Evolutionary conservation across 2,888 invertebrate genomes (phyloP), one percentile per base, ranked within the genome.

Genomic region (Craniophora ligustri): DNA sequence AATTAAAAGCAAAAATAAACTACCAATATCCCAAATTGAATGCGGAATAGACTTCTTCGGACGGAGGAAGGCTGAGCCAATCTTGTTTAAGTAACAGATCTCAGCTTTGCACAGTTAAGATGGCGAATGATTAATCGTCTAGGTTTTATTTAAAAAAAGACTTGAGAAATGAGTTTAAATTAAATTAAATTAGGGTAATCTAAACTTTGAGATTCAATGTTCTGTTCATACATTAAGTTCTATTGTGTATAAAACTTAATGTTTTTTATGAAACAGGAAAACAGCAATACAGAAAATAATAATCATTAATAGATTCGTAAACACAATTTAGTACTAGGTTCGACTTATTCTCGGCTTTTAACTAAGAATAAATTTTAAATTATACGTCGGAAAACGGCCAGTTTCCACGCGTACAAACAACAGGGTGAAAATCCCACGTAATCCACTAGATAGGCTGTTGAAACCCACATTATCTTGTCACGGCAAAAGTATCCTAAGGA

Each of bases 61-160:
- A 28, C 13, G 45, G 46, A 41, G 19, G 10, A 10, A 45, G 14
- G 5, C 23, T 23, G 30, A 46, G 11, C 21, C 40, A 55, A 61
- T 55, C 44, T 50, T 56, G 30, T 56, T 41, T 40, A 2, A 50
- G 31, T 35, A 35, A 35, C 5, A 31, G 13, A 49, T 30, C 40
- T 28, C 31, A 35, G 67, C 64, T 61, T 50, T 56, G 45, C 16
- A 31, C 28, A 11, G 36, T 40, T 36, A 19, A 47, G 8, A 51
- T 39, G 28, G 14, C 21, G 36, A 44, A 55, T 40, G 55, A 67
- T 67, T 51, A 61, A 65, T 50, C 19, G 18, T 34, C 36, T 26
- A 47, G 23, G n/a, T 30, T 36, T 44, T 19, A 15, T 35, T 32
- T 15, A 8, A 14, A 26, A 35, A 40, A 26, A 2, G 7, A 8